Base-by-base conservation (phyloP, 2,113 vertebrate genomes). In the Limanda limanda region DNA sequence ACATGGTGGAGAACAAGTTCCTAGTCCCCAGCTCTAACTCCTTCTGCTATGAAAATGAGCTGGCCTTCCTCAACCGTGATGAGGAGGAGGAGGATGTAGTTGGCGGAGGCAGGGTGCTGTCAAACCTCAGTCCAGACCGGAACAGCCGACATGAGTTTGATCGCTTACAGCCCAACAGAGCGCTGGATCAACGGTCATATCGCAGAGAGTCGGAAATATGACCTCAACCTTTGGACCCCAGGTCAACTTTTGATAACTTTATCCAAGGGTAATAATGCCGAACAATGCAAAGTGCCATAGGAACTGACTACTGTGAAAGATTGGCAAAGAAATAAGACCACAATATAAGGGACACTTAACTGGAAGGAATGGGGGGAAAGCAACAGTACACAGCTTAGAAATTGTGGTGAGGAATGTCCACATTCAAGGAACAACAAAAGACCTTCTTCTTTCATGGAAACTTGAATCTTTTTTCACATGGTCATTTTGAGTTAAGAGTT, bases 181-280 rank as follows among this genome's bases (percentile, higher is more conserved):
- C 92, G 0, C 89, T 97, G 56, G 97, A 98, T 83, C 97, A 99
- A 86, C 92, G 96, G 89, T 96, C 97, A 4, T 99, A 97, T 90
- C 95, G 97, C 45, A 95, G 98, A 87, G 98, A 99, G 90, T 99
- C 98, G 0, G 97, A 99, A 94, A 99, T 99, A 94, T 99, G 96
- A 98, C 92, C 81, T 57, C 67, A 58, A 81, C 27, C 42, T 45
- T 62, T 74, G 83, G 55, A 86, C 76, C 87, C 59, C 59, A 31
- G 87, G 81, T 84, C 88, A 87, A 86, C 84, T 71, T 81, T 88
- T 69, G 65, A 87, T 75, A 80, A 91, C 80, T 84, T 79, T 83
- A 82, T 86, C 76, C 66, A 86, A 86, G 85, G 81, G 65, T 89
- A 85, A 90, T 87, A 88, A 93, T 92, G 92, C 93, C 92, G 94